phyloP scores from a whole-genome alignment of 1,140 invertebrate genomes.

The Cydia splendana region DNA sequence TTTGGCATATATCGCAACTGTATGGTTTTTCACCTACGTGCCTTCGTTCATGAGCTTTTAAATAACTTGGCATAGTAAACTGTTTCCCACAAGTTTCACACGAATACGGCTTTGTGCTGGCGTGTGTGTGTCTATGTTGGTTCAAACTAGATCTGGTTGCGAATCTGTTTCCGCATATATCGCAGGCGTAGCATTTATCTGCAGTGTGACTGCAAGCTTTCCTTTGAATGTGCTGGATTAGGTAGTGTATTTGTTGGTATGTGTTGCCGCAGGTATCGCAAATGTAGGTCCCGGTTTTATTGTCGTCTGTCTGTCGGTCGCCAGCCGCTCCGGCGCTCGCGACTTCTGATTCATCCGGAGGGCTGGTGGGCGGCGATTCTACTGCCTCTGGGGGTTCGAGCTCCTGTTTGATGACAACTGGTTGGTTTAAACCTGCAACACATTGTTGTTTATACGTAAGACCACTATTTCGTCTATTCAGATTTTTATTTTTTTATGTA shows the following conservation, averaged over 20 bases:
- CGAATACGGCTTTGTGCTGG: not conserved
- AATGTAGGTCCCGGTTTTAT: not conserved
- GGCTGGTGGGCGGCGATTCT: no score
- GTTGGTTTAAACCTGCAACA: no score
- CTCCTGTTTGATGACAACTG: no score
- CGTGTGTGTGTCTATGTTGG: not conserved
- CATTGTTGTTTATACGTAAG: no score
- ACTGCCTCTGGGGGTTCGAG: no score
- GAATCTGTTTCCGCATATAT: not conserved
- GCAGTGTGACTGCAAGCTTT: not conserved
- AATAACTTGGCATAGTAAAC: not conserved
- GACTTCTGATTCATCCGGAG: not conserved
- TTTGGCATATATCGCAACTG: not conserved
- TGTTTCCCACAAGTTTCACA: slow-evolving; percentile 12
- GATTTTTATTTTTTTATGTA: no score
- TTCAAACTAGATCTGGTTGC: not conserved
- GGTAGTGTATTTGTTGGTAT: not conserved
- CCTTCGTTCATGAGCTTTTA: not conserved
- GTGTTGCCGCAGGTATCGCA: not conserved
- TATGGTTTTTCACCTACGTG: not conserved
- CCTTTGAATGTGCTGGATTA: not conserved
- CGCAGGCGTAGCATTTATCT: not conserved
- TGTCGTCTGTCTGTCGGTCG: not conserved
- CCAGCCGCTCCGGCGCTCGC: not conserved
- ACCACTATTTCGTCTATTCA: no score